Base-by-base conservation (phyloP, 1,140 invertebrate genomes). In the Polypedilum pembai region DNA sequence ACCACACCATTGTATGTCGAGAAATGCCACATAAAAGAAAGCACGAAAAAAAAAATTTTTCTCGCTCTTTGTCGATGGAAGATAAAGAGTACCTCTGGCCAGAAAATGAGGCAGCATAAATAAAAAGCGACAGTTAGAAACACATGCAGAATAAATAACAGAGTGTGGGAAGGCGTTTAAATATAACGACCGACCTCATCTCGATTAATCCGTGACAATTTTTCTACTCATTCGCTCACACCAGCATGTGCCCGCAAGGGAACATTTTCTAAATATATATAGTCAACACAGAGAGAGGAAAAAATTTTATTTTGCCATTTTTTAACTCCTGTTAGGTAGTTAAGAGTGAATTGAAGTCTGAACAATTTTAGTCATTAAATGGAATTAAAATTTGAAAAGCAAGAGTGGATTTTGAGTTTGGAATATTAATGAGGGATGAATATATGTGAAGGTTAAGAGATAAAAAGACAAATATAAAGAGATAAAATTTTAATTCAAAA, bases 161-260 rank as follows among this genome's bases (percentile, higher is more conserved):
- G 24, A 33, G 24, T 33, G 24, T 33, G 24, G 24, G 24, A 33
- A 33, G 24, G 2, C 24, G 24, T 33, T 33, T 33, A 56, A 15
- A 56, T 15, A 56, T 4, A 56, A 56, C 45, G 12, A 56, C 12
- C 12, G 45, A 56, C 45, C 45, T 56, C 45, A 56, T 56, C 45
- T 56, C 45, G 45, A 56, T 56, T 56, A 56, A 56, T 56, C 45
- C 45, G 45, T 56, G 45, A 56, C 45, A 56, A 56, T 56, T 56
- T 56, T 56, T 56, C 15, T 56, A n/a, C 3, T 56, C 45, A n/a
- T 56, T 15, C 15, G 3, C n/a, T 56, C 10, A n/a, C 15, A 15
- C 10, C 45, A 56, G 3, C 12, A n/a, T 56, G 4, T 56, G 45
- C 45, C 45, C 45, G 45, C 45, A 56, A 56, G 45, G 45, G 45